Conservation (phyloP, 2,113 vertebrate genomes). For the Mola mola region DNA sequence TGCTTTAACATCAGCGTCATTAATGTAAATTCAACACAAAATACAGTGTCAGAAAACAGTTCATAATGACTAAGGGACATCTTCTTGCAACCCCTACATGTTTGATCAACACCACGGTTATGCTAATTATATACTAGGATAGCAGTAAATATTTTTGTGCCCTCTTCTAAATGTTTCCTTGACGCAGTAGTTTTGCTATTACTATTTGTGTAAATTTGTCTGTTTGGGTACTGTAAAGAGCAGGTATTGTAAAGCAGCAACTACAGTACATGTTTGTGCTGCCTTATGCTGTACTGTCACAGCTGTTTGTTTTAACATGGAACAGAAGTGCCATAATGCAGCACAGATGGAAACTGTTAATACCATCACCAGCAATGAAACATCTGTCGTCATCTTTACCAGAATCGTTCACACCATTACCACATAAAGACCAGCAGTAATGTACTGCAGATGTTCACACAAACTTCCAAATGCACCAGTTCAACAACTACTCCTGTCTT, state of each 20-base stretch:
- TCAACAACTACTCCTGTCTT: not conserved
- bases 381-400: slow-evolving; percentile 31
- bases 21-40: too few relatives aligned
- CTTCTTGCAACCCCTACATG: not conserved
- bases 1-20: not conserved
- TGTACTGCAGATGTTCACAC: slow-evolving; percentile 34
- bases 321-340: slow-evolving; percentile 17
- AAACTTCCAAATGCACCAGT: slow-evolving; percentile 1
- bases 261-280: too few relatives aligned
- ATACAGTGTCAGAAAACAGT: not conserved
- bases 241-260: too few relatives aligned
- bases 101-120: too few relatives aligned
- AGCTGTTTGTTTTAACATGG: too few relatives aligned
- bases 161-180: not conserved
- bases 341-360: slow-evolving; percentile 43
- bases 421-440: slow-evolving; percentile 39
- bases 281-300: too few relatives aligned
- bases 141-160: not conserved
- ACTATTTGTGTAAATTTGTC: too few relatives aligned
- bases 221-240: not conserved
- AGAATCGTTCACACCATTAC: slow-evolving; percentile 20
- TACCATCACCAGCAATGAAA: slow-evolving; percentile 37
- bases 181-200: not conserved
- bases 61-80: not conserved
- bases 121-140: too few relatives aligned